Conservation (phyloP, 1,140 invertebrate genomes). For the Platorchestia sp. region DNA sequence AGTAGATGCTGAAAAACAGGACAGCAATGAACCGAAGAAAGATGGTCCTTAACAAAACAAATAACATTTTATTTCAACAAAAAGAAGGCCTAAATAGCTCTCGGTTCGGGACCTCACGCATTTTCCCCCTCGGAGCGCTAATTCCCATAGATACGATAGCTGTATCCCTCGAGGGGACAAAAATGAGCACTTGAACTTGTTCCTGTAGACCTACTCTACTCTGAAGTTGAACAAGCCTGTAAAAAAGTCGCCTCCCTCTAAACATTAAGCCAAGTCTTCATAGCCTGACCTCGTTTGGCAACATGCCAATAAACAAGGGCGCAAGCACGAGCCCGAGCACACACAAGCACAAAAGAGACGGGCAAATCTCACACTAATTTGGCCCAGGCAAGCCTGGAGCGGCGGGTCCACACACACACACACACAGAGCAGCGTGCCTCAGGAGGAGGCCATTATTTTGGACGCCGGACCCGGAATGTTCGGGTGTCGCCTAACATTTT, state of each 20-base stretch:
- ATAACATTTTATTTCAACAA: too few relatives aligned
- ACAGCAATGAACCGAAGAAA: too few relatives aligned
- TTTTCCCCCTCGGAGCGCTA: too few relatives aligned
- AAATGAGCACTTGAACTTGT: too few relatives aligned
- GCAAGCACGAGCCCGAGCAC: not conserved
- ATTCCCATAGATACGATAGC: too few relatives aligned
- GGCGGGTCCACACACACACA: not conserved
- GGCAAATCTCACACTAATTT: not conserved
- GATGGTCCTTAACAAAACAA: too few relatives aligned
- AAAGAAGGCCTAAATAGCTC: too few relatives aligned
- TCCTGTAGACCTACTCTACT: too few relatives aligned
- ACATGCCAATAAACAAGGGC: not conserved
- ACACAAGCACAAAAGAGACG: not conserved
- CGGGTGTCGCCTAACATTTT: constrained; percentile 6
- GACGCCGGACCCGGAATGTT: not conserved
- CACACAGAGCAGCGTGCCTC: not conserved
- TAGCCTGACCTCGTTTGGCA: not conserved
- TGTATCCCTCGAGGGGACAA: too few relatives aligned
- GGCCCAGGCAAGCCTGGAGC: not conserved
- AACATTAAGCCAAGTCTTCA: not conserved
- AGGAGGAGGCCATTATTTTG: not conserved
- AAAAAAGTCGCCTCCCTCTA: not conserved
- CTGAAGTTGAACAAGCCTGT: not conserved
- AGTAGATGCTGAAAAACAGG: too few relatives aligned
- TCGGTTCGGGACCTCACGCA: too few relatives aligned